Evolutionary conservation across 2,797 vertebrate species (phyloP).

Genomic region (Malurus leucopterus): DNA sequence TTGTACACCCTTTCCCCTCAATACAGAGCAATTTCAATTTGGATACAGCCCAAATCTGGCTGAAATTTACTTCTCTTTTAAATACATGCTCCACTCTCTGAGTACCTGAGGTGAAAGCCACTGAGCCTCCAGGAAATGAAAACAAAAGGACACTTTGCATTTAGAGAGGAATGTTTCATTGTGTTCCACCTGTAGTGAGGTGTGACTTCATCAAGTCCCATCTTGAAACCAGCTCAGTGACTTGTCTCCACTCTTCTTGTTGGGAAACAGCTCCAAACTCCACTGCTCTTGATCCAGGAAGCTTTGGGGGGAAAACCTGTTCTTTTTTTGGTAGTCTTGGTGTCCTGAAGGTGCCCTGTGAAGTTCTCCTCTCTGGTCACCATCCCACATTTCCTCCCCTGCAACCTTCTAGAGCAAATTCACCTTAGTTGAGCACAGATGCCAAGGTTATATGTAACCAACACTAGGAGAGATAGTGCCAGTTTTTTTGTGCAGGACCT

Average conservation of each 20-base stretch:
- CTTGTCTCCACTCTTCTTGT: neutral
- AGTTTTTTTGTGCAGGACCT: neutral
- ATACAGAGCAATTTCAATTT: neutral
- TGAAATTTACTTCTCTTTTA: neutral
- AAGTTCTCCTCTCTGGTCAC: fast-evolving
- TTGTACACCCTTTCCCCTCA: neutral
- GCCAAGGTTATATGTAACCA: neutral
- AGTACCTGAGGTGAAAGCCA: neutral
- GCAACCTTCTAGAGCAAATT: neutral
- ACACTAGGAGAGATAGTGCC: neutral
- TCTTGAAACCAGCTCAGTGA: neutral
- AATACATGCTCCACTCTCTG: neutral
- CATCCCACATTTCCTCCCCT: neutral
- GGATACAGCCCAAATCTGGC: neutral
- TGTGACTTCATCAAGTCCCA: neutral
- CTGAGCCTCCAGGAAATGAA: neutral
- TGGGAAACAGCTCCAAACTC: neutral
- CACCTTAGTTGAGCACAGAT: neutral
- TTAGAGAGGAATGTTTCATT: neutral
- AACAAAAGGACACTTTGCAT: neutral
- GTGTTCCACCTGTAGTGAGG: neutral
- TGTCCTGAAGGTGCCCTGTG: neutral
- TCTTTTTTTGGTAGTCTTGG: neutral
- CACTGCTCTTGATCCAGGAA: neutral
- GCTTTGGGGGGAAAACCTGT: neutral